A percentile compares a stretch with the other conserved stretches of the same genome.
phyloP scores from a whole-genome alignment of 2,113 vertebrate genomes.

The Macroglossus sobrinus region DNA sequence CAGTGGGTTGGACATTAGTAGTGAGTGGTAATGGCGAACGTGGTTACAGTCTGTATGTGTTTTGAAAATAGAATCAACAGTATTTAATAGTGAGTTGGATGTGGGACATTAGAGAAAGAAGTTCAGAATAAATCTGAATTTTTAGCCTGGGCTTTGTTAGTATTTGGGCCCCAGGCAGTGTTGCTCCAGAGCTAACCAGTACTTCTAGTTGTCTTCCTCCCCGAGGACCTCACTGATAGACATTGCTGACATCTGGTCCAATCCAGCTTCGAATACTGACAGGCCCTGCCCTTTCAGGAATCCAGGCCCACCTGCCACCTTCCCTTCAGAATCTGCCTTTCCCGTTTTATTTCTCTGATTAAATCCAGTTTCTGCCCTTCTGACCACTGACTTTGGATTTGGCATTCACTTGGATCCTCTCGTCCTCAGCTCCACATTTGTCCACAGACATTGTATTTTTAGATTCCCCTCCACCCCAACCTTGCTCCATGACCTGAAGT shows the following conservation, averaged over 20 bases:
- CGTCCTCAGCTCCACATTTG: neutral
- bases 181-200: neutral
- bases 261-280: neutral
- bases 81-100: neutral
- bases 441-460: neutral
- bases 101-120: neutral
- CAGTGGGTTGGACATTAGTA: neutral
- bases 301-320: neutral
- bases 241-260: neutral
- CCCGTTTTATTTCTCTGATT: neutral
- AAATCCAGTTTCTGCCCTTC: neutral
- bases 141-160: neutral
- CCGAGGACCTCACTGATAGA: neutral
- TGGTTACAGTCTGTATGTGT: neutral
- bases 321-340: neutral
- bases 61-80: neutral
- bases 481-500: neutral
- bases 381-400: neutral
- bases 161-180: neutral
- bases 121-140: neutral
- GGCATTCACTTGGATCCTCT: neutral
- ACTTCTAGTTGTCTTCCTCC: neutral
- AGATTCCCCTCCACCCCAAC: neutral
- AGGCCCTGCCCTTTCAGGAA: neutral
- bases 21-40: neutral